Base-by-base conservation (phyloP, 1,140 invertebrate species). In the Papilio xuthus region DNA sequence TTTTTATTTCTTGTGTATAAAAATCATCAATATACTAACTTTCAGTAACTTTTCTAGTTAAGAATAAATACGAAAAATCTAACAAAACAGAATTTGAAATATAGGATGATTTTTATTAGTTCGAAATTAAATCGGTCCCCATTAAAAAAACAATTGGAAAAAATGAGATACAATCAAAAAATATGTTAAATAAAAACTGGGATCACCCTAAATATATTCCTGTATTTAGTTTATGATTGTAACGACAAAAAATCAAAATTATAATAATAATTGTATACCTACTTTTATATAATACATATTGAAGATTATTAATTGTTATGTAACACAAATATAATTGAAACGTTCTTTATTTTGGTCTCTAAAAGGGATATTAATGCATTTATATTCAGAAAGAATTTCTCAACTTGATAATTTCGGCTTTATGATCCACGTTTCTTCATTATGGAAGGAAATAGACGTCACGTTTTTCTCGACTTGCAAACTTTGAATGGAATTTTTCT, bases 351-450 rank as follows among this genome's bases (percentile, higher is more conserved):
- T 37, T 37, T 6, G 32, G 2, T 7, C n/a, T 63, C 10, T 2
- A 12, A 60, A 60, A 60, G 60, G 26, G 32, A 67, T n/a, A 67
- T 28, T 4, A 67, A 15, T 67, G 60, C 60, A 67, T 67, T 67
- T 67, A 67, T 28, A 67, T 67, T 67, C 60, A 67, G 60, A 67
- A 12, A 67, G 60, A 67, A 67, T 67, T 67, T 26, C 26, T 67
- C 20, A 23, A 60, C 60, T 67, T 67, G 26, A 67, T 67, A 67
- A 67, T 28, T 28, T 28, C 26, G 23, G 13, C 23, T 28, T 67
- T 28, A 28, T 28, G 60, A 28, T 67, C 20, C 26, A 67, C 60
- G 60, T 67, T 67, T 67, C 60, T 67, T 67, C 60, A 67, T 67
- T 32, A 67, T 67, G 60, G 60, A 32, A 67, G 60, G 60, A 67